Conservation (phyloP, 2,113 vertebrate genomes). For the Strix uralensis region DNA sequence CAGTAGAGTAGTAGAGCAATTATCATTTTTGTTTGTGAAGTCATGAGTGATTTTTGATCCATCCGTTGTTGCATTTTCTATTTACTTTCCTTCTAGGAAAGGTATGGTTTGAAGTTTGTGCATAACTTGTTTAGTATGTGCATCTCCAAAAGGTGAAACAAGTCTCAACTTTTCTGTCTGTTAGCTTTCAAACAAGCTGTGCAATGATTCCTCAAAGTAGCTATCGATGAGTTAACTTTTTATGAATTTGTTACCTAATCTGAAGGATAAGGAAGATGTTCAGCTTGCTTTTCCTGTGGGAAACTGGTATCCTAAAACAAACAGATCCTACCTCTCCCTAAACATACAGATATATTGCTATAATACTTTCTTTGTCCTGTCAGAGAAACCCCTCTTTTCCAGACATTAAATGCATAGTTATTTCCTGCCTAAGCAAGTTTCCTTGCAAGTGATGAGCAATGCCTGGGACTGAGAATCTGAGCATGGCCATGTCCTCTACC, state of each 20-base stretch:
- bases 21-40: not conserved
- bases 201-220: not conserved
- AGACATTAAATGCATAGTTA: not conserved
- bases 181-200: not conserved
- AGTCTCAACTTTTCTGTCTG: not conserved
- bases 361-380: not conserved
- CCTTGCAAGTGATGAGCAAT: not conserved
- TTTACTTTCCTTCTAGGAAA: not conserved
- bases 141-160: not conserved
- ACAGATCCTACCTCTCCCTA: not conserved
- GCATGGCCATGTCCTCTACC: not conserved
- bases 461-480: not conserved
- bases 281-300: not conserved
- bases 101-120: not conserved
- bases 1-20: not conserved
- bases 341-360: not conserved
- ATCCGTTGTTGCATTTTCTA: not conserved
- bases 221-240: not conserved
- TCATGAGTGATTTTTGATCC: not conserved
- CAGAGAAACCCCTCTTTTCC: not conserved
- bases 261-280: not conserved
- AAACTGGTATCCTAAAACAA: not conserved
- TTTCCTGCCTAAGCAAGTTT: not conserved
- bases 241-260: not conserved
- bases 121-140: not conserved